Evolutionary conservation across 2,113 vertebrate genomes (phyloP), one percentile per base, ranked within the genome.

Genomic region (Dissostichus mawsoni): DNA sequence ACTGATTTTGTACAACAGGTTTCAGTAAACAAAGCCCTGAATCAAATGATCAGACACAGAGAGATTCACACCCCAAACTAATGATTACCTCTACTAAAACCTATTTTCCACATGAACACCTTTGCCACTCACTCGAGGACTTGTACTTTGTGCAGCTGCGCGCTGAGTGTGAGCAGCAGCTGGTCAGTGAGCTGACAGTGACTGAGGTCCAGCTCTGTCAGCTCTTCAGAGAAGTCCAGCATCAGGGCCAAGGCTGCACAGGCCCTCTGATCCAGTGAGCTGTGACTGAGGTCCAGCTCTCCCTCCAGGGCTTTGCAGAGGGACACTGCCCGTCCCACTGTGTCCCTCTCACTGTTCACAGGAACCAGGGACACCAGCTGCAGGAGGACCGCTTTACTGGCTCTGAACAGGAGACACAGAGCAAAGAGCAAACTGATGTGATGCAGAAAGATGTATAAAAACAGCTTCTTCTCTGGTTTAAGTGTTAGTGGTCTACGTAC

Each of bases 251-350:
- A 25, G 73, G 62, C 76, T 48, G 2, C 63, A 76, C 71, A 80
- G 82, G 9, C 8, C 33, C 14, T 61, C 76, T 70, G 76, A 61
- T 75, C 53, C 82, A 84, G 71, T 11, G 53, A 23, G 33, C 8
- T 44, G 83, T 85, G 78, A 51, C 84, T 86, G 53, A 85, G 74
- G 52, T 81, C 83, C 83, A 85, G 78, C n/a, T 78, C 53, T 78
- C 69, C 69, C 29, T 3, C 52, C 74, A 85, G 65, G 47, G 78
- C 74, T 78, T 9, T 9, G 14, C 69, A 70, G 74, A 85, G 41
- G 16, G 69, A 75, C 62, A 1, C 33, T 2, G 56, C 61, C 55
- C 78, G 81, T 48, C 69, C 70, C 74, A 67, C 57, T 7, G 69
- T 10, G 63, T 77, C 83, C 69, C 63, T 5, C 48, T 77, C 58